A percentile compares a stretch with the other conserved stretches of the same genome.
Evolutionary conservation across 2,113 vertebrate genomes (phyloP).

Genomic region (Ariopsis seemanni): DNA sequence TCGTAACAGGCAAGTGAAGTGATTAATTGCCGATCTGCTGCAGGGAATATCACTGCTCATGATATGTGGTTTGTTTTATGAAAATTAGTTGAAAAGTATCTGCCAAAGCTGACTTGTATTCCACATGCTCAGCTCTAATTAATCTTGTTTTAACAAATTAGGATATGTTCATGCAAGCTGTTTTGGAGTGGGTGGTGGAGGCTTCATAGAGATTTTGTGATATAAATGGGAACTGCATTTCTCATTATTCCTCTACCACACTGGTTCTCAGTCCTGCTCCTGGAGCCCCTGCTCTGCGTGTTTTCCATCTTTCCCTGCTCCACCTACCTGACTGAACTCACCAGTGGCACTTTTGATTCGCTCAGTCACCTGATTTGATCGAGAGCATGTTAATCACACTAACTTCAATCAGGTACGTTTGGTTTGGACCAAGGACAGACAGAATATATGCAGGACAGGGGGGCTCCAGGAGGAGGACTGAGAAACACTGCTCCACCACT

Average conservation of each 20-base stretch:
- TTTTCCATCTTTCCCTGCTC: too few relatives aligned
- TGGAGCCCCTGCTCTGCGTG: too few relatives aligned
- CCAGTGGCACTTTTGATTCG: too few relatives aligned
- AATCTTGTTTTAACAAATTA: slow-evolving; percentile 2
- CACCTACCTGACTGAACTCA: too few relatives aligned
- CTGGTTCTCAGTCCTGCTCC: too few relatives aligned
- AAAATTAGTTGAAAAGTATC: background rate
- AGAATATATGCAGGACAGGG: too few relatives aligned
- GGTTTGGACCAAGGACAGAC: too few relatives aligned
- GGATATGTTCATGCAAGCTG: background rate
- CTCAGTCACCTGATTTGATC: too few relatives aligned
- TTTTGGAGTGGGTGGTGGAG: background rate
- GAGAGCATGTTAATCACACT: too few relatives aligned
- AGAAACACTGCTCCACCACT: too few relatives aligned
- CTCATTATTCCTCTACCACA: background rate
- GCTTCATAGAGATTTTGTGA: background rate
- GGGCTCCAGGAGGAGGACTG: too few relatives aligned
- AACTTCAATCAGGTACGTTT: too few relatives aligned
- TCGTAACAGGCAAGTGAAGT: background rate
- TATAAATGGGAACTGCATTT: background rate
- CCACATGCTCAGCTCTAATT: background rate
- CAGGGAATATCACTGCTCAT: background rate
- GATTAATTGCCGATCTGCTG: background rate
- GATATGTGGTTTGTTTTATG: slow-evolving; percentile 9
- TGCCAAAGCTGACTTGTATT: background rate